phyloP scores from a whole-genome alignment of 2,113 vertebrate species.

The Terrapene triunguis region DNA sequence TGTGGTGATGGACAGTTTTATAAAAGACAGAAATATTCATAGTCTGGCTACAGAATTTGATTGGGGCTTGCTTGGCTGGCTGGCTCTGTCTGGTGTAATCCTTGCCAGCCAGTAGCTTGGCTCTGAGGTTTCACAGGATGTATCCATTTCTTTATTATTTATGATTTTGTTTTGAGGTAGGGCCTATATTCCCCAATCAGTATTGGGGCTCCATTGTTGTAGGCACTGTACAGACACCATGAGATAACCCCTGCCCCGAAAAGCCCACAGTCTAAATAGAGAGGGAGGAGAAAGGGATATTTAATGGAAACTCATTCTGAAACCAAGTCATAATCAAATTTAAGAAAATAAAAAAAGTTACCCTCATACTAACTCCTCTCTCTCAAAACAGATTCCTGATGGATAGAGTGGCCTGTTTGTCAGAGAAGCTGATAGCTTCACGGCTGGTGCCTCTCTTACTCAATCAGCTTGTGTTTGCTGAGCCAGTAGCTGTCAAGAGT shows the following conservation, averaged over 20 bases:
- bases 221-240: rapidly evolving
- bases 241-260: background rate
- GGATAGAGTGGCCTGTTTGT: constrained; percentile 90
- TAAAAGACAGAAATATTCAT: background rate
- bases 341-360: background rate
- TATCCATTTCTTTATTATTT: background rate
- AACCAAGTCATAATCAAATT: background rate
- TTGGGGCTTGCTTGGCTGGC: background rate
- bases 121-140: background rate
- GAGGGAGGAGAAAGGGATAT: background rate
- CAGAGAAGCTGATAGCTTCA: constrained; percentile 90
- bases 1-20: background rate
- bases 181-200: background rate
- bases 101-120: rapidly evolving
- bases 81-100: background rate
- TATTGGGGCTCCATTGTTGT: background rate
- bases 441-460: constrained; percentile 94
- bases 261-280: background rate
- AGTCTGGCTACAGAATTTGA: background rate
- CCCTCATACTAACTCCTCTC: constrained; percentile 3
- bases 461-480: constrained; percentile 94
- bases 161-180: background rate
- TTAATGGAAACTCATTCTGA: background rate
- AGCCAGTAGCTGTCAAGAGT: constrained; percentile 96
- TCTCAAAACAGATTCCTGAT: constrained; percentile 88